Evolutionary conservation across 2,888 invertebrate species (phyloP), one percentile per base, ranked within the genome.

Genomic region (Pterobdella sp.): DNA sequence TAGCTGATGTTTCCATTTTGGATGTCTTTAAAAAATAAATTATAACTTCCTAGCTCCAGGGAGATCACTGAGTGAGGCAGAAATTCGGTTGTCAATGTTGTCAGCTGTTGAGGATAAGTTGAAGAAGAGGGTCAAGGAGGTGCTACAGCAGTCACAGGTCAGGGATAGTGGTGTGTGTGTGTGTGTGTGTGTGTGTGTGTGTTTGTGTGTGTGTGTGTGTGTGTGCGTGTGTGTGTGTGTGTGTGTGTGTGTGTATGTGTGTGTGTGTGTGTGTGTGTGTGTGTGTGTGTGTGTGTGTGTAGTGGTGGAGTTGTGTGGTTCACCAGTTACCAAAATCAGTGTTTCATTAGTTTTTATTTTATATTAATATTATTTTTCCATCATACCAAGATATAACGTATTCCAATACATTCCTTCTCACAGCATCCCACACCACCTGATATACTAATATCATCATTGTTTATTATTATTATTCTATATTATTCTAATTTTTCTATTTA

Each of bases 61-160:
- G n/a, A 29, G 36, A 4, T 37, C 4, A 37, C n/a, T 56, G 10
- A 56, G 60, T 56, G 60, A 56, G 60, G n/a, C 60, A 22, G 60
- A 56, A n/a, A 76, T 80, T 79, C 71, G 74, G 14, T 93, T 91
- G 35, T 97, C 96, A 0, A 86, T 98, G 32, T 85, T 95, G 29
- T 93, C 94, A 73, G 97, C 96, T 34, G 92, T 97, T 0, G 93
- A 95, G 84, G 96, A 98, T 82, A 95, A 94, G 84, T 84, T 98
- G 77, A 88, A 90, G 79, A 86, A 93, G 76, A 88, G 92, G 76
- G 88, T 97, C 78, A 89, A 90, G 79, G 96, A 97, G 81, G 91
- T 91, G 80, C 90, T 92, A 76, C 91, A 91, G 79, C 93, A 94
- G 82, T 89, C 91, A 76, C 91, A 93, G 84, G 84, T 85, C 3